Evolutionary conservation across 2,888 invertebrate genomes (phyloP), one percentile per base, ranked within the genome.

Genomic region (Calameuta idolon): DNA sequence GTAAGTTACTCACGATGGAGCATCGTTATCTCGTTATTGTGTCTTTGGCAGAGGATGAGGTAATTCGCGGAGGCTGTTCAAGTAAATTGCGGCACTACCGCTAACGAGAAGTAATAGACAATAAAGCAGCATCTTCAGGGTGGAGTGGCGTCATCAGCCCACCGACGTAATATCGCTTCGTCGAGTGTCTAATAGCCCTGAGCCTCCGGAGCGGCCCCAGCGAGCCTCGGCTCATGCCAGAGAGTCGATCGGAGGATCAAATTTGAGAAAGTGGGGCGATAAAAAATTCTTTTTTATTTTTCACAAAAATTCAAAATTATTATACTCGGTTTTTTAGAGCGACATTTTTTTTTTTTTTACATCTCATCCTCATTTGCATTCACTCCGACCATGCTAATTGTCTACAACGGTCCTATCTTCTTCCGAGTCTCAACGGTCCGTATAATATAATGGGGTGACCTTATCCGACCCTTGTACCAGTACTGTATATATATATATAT

Each of bases 11-110:
- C 40, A 5, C 1, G 40, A 80, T 78, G 82, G 77, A 78, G 75
- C 75, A 74, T 84, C 80, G 82, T 85, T 84, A 85, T 80, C 79
- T 83, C 84, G 79, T 85, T 83, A 84, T 81, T 81, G 82, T 81
- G 80, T 79, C 81, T 83, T 80, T 79, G 69, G 79, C 75, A 76
- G 76, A 83, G 74, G 74, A 69, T 76, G 78, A 79, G 74, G 77
- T 83, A 83, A 84, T 83, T 40, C 40, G 40, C 83, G 79, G 75
- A 37, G 79, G 73, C 73, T 34, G 76, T 73, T 79, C 68, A 74
- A 81, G 77, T 80, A 82, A 84, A 83, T 84, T 82, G 81, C 79
- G 76, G 34, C 74, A 75, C 78, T 77, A 55, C 55, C 79, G 55
- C 76, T 77, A 78, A 79, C 78, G 77, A 40, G 55, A 73, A 78